A percentile compares a stretch with the other conserved stretches of the same genome.
Evolutionary conservation across 2,888 invertebrate genomes (phyloP).

Genomic region (Ennomos fuscantarius): DNA sequence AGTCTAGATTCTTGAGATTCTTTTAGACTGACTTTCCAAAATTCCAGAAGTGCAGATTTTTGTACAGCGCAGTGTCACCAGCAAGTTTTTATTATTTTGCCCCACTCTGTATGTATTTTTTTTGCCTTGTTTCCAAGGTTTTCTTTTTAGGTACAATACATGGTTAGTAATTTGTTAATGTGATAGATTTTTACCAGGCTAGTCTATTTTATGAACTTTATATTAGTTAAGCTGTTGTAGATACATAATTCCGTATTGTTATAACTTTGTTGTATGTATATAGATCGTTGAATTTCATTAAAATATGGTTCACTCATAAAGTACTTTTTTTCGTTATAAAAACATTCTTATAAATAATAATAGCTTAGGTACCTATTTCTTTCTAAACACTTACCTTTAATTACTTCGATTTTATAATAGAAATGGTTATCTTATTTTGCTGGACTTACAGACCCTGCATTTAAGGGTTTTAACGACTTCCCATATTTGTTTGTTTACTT

Average conservation of each 20-base stretch:
- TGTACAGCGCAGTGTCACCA: too few species aligned
- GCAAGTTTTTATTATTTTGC: too few species aligned
- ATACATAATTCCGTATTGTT: slow-evolving; percentile 31
- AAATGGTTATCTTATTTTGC: too few species aligned
- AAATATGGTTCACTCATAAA: slow-evolving; percentile 34
- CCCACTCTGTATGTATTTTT: too few species aligned
- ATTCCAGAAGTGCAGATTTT: too few species aligned
- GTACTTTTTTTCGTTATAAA: background rate
- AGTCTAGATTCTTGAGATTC: too few species aligned
- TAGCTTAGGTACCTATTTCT: too few species aligned
- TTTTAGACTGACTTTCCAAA: too few species aligned
- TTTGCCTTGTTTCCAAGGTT: background rate
- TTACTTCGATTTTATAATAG: too few species aligned
- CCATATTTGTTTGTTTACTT: slow-evolving; percentile 47
- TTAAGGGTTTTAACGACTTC: slow-evolving; percentile 2
- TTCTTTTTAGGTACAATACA: background rate
- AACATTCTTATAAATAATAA: too few species aligned
- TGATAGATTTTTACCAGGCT: slow-evolving; percentile 32
- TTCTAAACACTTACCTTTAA: too few species aligned
- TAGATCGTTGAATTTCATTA: slow-evolving; percentile 42
- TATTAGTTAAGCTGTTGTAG: slow-evolving; percentile 27
- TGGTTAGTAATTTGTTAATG: slow-evolving; percentile 16
- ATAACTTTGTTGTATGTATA: slow-evolving; percentile 29
- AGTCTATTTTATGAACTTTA: slow-evolving; percentile 31
- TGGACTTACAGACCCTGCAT: background rate